Conservation (phyloP, 2,797 vertebrate genomes). For the Clamator glandarius region DNA sequence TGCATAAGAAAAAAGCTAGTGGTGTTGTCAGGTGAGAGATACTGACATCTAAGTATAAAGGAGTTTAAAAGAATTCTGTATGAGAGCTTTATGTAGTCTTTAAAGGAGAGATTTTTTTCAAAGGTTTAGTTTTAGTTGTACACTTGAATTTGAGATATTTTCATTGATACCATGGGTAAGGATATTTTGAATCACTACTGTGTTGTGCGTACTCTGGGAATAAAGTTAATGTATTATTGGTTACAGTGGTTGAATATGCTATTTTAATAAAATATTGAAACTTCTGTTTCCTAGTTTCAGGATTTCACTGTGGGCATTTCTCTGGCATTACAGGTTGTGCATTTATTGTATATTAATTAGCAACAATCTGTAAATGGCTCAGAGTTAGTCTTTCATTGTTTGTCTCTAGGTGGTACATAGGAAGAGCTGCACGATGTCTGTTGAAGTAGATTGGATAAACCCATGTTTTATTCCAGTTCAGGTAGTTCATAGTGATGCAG, state of each 20-base stretch:
- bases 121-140: constrained; percentile 75
- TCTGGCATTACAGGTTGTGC: neutral
- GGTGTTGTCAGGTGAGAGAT: constrained; percentile 66
- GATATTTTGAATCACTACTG: constrained; percentile 83
- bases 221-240: constrained; percentile 80
- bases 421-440: neutral
- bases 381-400: neutral
- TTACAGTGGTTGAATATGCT: constrained; percentile 86
- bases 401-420: neutral
- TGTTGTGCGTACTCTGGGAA: constrained; percentile 76
- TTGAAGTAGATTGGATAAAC: neutral
- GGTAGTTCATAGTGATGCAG: neutral
- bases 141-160: constrained; percentile 80
- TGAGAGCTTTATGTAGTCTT: constrained; percentile 78
- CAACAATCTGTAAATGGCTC: neutral
- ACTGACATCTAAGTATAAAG: constrained; percentile 61
- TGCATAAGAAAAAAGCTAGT: constrained; percentile 72
- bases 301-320: neutral
- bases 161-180: constrained; percentile 74
- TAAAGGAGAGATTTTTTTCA: constrained; percentile 74
- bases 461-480: neutral
- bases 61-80: constrained; percentile 72
- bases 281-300: neutral
- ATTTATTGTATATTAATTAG: neutral
- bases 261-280: constrained; percentile 98